Evolutionary conservation across 2,113 vertebrate genomes (phyloP), one percentile per base, ranked within the genome.

Genomic region (Trogon melanurus): DNA sequence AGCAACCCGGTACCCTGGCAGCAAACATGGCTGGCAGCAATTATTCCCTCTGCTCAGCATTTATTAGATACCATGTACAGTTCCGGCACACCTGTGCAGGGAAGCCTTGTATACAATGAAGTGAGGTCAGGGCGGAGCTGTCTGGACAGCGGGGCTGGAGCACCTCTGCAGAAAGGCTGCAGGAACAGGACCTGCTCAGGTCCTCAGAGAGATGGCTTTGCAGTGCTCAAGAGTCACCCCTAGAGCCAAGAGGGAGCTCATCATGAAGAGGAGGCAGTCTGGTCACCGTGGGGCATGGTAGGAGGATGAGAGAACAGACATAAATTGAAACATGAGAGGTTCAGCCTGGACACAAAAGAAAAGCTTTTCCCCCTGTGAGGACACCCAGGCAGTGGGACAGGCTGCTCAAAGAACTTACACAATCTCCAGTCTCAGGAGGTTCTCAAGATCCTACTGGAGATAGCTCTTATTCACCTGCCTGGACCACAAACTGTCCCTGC

Each of bases 281-380:
- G 2, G 1, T 48, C 71, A 48, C 7, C 72, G 51, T 2, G 1
- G 21, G 20, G 11, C 62, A 75, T 1, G 25, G 44, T 19, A 5
- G 38, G 12, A 79, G 6, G 17, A 22, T 7, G 5, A 62, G 60
- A 41, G 13, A 64, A 34, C 10, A 41, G 16, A 10, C 8, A 1
- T 14, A 71, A 65, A 2, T 0, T 48, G 7, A 74, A 82, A 41
- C 5, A 17, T 2, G 2, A 91, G 21, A n/a, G 19, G 16, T 45
- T 84, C 34, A 51, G 38, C 9, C 1, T 10, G 13, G 36, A 26
- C 8, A 13, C 8, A 34, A 71, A 13, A 10, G 2, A 79, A 53
- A 32, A 82, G 19, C 11, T 58, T 16, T 36, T 45, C 17, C 60
- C 16, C 3, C 32, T 32, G 5, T 9, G 10, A 66, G 29, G 41